Conservation (phyloP, 2,888 invertebrate genomes). For the Syrista parreyssii region DNA sequence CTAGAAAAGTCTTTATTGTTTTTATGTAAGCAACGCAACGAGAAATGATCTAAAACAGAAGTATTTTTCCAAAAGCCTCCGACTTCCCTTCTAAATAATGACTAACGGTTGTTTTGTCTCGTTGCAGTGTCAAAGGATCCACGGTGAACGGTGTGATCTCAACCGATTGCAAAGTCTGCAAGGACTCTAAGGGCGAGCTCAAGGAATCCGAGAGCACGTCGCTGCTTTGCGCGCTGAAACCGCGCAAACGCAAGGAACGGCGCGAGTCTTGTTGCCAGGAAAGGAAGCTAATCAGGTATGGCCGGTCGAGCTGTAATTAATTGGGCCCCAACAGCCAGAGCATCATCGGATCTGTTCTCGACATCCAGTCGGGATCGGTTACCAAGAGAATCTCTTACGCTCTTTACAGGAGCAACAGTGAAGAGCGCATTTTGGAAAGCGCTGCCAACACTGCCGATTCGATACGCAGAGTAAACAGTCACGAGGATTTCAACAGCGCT, state of each 20-base stretch:
- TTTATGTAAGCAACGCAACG: no score
- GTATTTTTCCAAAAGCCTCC: neutral
- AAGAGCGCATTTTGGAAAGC: conserved; percentile 59
- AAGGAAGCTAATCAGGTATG: conserved; percentile 59
- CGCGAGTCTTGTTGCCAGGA: conserved; percentile 69
- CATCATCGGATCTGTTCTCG: no score
- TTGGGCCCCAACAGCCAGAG: conserved; percentile 5
- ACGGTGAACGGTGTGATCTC: conserved; percentile 52
- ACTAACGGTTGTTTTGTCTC: neutral
- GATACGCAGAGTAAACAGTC: conserved; percentile 73
- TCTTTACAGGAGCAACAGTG: conserved; percentile 57
- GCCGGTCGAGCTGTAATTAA: conserved; percentile 8
- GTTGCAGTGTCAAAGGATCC: conserved; percentile 55
- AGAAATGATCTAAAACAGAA: neutral
- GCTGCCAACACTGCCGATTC: conserved; percentile 34
- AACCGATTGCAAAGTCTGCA: conserved; percentile 55
- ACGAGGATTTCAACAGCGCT: conserved; percentile 70
- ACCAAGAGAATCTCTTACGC: no score
- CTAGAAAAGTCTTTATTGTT: no score
- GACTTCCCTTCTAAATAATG: neutral
- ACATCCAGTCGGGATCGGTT: no score
- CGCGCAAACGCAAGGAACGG: conserved; percentile 73
- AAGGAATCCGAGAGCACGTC: conserved; percentile 69
- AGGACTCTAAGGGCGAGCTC: conserved; percentile 61
- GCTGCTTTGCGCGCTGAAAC: conserved; percentile 70